Base-by-base conservation (phyloP, 2,888 invertebrate species). In the Agrotis puta region DNA sequence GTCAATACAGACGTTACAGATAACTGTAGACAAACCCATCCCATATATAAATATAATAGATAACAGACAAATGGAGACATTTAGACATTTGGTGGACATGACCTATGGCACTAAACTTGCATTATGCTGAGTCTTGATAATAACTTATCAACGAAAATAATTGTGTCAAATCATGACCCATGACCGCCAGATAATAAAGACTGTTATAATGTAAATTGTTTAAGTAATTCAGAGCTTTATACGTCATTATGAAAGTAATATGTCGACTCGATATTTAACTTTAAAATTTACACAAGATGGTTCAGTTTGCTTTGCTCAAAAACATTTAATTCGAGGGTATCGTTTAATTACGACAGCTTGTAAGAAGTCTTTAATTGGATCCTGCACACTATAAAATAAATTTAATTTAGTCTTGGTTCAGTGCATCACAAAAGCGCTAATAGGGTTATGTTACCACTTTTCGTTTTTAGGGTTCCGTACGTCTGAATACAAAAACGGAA, bases 121-220 rank as follows among this genome's bases (percentile, higher is more conserved):
- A 50, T n/a, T 64, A 24, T 24, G 16, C 64, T 45, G 11, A 50
- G 22, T 50, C 27, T 50, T n/a, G n/a, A 61, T 51, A 74, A 24
- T 71, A 54, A 45, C 27, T 22, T 22, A 76, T 20, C 11, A 24
- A 24, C 1, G 24, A 33, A 77, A 77, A 70, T 70, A 77, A 70
- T 71, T 50, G 47, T 53, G 47, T 51, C 59, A 13, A 43, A 57
- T 79, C 61, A 58, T 74, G 61, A 62, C 61, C 74, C 47, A 50
- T 57, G 79, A 24, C 65, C 61, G 18, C 47, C 6, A 57, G 61
- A 76, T 76, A 79, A 57, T 76, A 79, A 79, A 76, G 57, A 51
- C 47, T 51, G 53, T 54, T 48, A 43, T 47, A 27, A 22, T 47
- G 27, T 53, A 61, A 74, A 47, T 47, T 57, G 27, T 20, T 39